Percentiles rank a stretch among this genome's conserved stretches.
phyloP scores from a whole-genome alignment of 2,797 vertebrate genomes.

The Pantherophis alleghaniensis region DNA sequence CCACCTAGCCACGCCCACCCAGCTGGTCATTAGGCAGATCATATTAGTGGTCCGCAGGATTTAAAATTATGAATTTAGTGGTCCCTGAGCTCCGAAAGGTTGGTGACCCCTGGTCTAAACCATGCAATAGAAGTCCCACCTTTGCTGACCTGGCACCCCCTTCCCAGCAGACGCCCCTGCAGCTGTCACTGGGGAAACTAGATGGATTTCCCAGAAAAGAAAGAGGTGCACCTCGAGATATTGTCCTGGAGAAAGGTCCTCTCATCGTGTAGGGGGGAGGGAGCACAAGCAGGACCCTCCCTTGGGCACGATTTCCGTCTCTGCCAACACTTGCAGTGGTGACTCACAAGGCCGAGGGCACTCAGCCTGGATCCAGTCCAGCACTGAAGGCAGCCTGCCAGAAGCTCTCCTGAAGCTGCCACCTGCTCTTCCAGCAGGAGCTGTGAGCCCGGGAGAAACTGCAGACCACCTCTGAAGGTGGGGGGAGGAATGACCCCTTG shows the following conservation, averaged over 20 bases:
- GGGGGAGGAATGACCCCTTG: too few species aligned
- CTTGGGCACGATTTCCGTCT: neutral
- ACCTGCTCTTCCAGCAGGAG: neutral
- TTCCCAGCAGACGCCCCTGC: neutral
- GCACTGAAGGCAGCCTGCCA: neutral
- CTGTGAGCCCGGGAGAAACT: neutral
- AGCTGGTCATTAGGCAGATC: too few species aligned
- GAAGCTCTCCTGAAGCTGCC: neutral
- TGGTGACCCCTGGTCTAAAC: neutral
- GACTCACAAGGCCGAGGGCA: neutral
- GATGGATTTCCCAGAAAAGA: neutral
- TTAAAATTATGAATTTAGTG: too few species aligned
- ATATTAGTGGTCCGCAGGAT: too few species aligned
- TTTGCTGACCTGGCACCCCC: neutral
- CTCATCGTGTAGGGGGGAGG: neutral
- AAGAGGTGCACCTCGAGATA: neutral
- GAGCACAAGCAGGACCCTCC: neutral
- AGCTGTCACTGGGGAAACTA: neutral
- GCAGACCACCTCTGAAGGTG: neutral
- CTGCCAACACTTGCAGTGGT: neutral
- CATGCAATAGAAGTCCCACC: neutral
- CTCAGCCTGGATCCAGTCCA: neutral
- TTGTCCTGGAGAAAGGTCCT: neutral
- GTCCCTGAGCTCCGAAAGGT: too few species aligned
- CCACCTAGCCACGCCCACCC: too few species aligned